Base-by-base conservation (phyloP, 2,113 vertebrate species). In the Syngnathoides biaculeatus region DNA sequence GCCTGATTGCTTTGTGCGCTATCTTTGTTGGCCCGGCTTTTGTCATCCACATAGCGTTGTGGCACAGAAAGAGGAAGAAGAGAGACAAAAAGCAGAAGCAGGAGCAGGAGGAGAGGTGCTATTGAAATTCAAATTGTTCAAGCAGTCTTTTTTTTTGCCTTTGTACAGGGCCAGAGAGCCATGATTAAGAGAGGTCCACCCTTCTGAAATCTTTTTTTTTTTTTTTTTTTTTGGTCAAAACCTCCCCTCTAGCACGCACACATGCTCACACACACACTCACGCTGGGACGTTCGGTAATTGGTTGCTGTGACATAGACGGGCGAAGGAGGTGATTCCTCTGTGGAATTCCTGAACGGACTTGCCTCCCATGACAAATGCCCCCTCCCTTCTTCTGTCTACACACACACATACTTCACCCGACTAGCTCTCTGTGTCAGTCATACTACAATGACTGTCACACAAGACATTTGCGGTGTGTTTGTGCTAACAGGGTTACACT, bases 81-180 rank as follows among this genome's bases (percentile, higher is more conserved):
- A 48, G 64, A 38, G 65, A 53, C 78, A 59, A 67, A 81, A 63
- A 65, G 79, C n/a, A n/a, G n/a, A n/a, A n/a, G n/a, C n/a, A n/a
- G 72, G 73, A 80, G 80, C 65, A 68, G 74, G 79, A 79, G 78
- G 69, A 78, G 80, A 77, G 74, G 65, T 82, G 73, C 87, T 68
- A 86, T 92, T 91, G 80, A 91, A 83, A 92, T 89, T 92, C 85
- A 92, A 91, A 90, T 91, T 35, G 75, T 76, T 73, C 55, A 27
- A 72, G 82, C 78, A 75, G 88, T 74, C 80, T 85, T 82, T 85
- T 82, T 85, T 60, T 65, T 82, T 78, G 80, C 85, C 64, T 91
- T 92, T 90, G 89, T 90, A 72, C 67, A 8, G 75, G 78, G 62
- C 79, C 87, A 81, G 85, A 88, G 89, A 79, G 87, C 69, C 64